Evolutionary conservation across 2,797 vertebrate species (phyloP), one percentile per base, ranked within the genome.

Genomic region (Tarsius wallacei): DNA sequence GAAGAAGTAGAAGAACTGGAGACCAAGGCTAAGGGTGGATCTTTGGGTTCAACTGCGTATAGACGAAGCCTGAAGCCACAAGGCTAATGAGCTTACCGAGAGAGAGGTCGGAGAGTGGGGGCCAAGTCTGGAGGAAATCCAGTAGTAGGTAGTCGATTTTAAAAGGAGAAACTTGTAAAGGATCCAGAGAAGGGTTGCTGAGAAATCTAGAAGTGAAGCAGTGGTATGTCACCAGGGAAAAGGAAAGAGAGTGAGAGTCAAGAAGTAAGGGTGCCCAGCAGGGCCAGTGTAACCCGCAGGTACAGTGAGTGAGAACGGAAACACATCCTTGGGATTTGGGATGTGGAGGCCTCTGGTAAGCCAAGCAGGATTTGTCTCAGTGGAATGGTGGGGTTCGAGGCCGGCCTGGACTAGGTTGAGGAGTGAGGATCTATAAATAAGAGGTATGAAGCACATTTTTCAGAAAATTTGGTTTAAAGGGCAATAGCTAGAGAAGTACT

Each of bases 381-480:
- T 61, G 55, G 36, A 70, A 26, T 26, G 51, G 31, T 78, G 36
- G 55, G 5, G 22, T 49, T 19, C 26, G 63, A 73, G 80, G 42
- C 6, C 61, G 73, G 36, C 42, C 17, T 8, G 49, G 7, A 42
- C 24, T 33, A 49, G 77, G 49, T 3, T 36, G 42, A 64, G 36
- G 51, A n/a, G 7, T 24, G 64, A 85, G 66, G 64, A 64, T 42
- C 59, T 78, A 3, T 17, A 68, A 86, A 81, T 21, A 84, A n/a
- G 42, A 91, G 87, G 24, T 1, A 36, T 12, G 15, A 64, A 88
- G 12, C 15, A 33, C 93, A 0, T 47, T 91, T 88, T 91, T 71
- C 51, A 13, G 55, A 31, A 94, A 80, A 21, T 77, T 97, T 95
- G 59, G 31, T 16, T 84, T 93, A 66, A 97, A 91, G 55, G 59